These are phyloP conservation scores for Sminthurides bifidus DNA, from an alignment of 1,140 invertebrate species.

Conservation along the genomic window DNA sequence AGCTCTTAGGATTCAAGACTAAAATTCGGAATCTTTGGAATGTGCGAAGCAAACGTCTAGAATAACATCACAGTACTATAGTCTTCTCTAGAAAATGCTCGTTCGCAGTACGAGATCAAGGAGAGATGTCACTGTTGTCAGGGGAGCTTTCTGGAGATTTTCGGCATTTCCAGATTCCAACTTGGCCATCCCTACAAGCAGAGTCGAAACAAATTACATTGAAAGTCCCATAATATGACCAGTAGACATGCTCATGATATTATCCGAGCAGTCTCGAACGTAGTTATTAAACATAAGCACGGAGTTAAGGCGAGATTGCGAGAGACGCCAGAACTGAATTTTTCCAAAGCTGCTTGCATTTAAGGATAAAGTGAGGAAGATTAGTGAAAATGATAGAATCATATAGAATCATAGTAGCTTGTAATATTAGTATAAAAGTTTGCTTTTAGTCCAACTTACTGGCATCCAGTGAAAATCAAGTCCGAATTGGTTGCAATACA, in stretches of 20 bases:
- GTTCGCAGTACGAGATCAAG: not conserved
- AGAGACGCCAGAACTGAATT: slow-evolving; percentile 9
- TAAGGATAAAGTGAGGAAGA: not conserved
- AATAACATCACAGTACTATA: no score
- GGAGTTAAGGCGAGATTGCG: not conserved
- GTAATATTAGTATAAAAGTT: no score
- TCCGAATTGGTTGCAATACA: slow-evolving; percentile 58
- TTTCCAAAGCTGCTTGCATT: slow-evolving; percentile 4
- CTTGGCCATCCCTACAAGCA: not conserved
- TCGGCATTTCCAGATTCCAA: not conserved
- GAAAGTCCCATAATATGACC: slow-evolving; percentile 7
- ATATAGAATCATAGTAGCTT: no score
- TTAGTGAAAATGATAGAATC: no score
- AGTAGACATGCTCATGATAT: slow-evolving; percentile 18
- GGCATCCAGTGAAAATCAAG: slow-evolving; percentile 64
- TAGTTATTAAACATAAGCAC: not conserved
- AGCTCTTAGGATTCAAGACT: no score
- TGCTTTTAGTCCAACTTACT: no score
- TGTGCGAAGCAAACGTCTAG: no score
- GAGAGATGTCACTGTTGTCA: not conserved
- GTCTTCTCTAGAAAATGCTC: no score
- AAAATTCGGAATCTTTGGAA: no score
- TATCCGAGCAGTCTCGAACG: not conserved
- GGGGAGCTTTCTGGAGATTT: not conserved
- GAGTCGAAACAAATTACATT: slow-evolving; percentile 4